Base-by-base conservation (phyloP, 2,113 vertebrate species). In the Aegithalos caudatus region DNA sequence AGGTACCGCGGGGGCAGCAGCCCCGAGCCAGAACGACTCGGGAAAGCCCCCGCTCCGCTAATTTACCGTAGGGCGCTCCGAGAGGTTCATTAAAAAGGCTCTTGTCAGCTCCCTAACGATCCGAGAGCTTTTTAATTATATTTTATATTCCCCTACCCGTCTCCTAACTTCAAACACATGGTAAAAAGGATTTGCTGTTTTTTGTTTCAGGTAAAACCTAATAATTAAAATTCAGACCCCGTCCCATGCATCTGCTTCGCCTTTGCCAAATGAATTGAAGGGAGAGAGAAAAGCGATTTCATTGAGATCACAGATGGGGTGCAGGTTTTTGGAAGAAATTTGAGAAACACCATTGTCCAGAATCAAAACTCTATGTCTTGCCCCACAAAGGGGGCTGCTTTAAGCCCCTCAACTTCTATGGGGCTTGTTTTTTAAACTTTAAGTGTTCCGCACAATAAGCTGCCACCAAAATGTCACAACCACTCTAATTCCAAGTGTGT, bases 281-380 rank as follows among this genome's bases (percentile, higher is more conserved):
- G 98, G 98, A 98, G 98, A 98, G 98, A 97, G 98, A 98, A 99
- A 99, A 98, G 98, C 97, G 97, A 98, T 97, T 98, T 98, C 98
- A 99, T 98, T 99, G 98, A 99, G 98, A 99, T 99, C 99, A 99
- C 99, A 99, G 99, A 99, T 99, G 99, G 99, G 99, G 98, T 98
- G 98, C 98, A 98, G 98, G 98, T 99, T 99, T 99, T 98, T 98
- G 98, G 98, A 96, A 97, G 99, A 99, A 99, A 99, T 99, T 99
- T 99, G 99, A 99, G 99, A 99, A 99, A 99, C 99, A 99, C 99
- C 97, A 99, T 99, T 99, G 99, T 99, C 98, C 98, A 97, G 98
- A 99, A 99, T 98, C 98, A 99, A 99, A 99, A 99, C 99, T 99
- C 99, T 98, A 98, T 98, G 99, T 98, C 98, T 98, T 98, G 95